Percentiles rank a stretch among this genome's conserved stretches.
phyloP scores from a whole-genome alignment of 1,140 invertebrate species.

The Papilio polytes region DNA sequence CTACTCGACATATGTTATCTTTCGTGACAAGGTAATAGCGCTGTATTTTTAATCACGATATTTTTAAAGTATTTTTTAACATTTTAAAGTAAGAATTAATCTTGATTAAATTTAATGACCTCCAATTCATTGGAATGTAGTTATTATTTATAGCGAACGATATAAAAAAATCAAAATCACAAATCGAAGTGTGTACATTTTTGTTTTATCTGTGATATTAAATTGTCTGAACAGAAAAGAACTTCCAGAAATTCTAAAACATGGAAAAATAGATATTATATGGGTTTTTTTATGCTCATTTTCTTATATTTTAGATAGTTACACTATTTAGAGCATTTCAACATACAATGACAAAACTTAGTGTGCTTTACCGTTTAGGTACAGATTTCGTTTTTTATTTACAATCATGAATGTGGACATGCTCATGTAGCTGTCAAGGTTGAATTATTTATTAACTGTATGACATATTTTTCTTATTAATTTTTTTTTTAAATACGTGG shows the following conservation, averaged over 20 bases:
- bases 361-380: background rate
- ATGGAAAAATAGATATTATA: background rate
- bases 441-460: background rate
- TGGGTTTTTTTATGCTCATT: background rate
- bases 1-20: constrained; percentile 17
- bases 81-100: background rate
- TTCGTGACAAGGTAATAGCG: constrained; percentile 22
- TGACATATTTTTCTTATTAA: background rate
- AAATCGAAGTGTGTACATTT: too few relatives aligned
- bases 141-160: background rate
- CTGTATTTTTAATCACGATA: background rate
- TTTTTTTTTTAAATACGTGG: background rate
- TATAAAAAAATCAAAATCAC: background rate
- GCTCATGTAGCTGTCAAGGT: constrained; percentile 5
- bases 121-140: background rate
- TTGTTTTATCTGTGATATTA: too few relatives aligned
- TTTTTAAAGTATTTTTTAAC: background rate
- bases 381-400: background rate
- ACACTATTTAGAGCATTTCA: background rate
- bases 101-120: background rate
- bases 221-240: too few relatives aligned
- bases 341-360: background rate
- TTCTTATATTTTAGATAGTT: background rate
- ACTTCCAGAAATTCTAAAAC: background rate
- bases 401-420: background rate